Conservation (phyloP, 2,797 vertebrate genomes). For the Echeneis naucrates region DNA sequence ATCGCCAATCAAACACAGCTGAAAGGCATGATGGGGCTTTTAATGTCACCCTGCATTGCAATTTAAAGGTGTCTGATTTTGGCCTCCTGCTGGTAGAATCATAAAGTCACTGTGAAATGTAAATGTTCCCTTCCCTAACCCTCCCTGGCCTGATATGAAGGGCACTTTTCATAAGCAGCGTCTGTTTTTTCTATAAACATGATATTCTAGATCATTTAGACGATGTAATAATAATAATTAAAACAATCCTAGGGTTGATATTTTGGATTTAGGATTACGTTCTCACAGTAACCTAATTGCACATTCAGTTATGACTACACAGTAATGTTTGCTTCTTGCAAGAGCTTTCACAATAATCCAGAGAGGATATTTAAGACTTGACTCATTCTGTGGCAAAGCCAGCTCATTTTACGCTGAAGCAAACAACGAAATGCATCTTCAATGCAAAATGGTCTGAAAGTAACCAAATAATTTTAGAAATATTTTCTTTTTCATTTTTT, state of each 20-base stretch:
- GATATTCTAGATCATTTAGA: not conserved
- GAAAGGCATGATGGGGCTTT: not conserved
- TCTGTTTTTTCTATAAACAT: not conserved
- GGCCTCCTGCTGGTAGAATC: not conserved
- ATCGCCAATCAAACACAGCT: not conserved
- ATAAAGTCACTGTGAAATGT: not conserved
- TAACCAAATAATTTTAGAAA: not conserved
- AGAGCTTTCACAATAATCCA: conserved; percentile 21
- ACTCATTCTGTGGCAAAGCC: not conserved
- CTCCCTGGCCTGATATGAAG: not conserved
- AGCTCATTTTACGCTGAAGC: not conserved
- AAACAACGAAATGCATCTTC: not conserved
- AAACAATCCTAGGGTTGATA: not conserved
- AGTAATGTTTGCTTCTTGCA: not conserved
- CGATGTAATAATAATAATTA: not conserved
- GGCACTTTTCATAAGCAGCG: too few relatives aligned
- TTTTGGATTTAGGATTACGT: not conserved
- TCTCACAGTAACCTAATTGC: not conserved
- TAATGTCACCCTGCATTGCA: not conserved
- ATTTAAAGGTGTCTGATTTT: not conserved
- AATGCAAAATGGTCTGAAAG: not conserved
- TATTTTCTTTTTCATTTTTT: not conserved
- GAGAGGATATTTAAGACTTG: not conserved
- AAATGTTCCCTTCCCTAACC: not conserved
- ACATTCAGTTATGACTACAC: not conserved